phyloP scores from a whole-genome alignment of 2,888 invertebrate genomes.

The Allygus modestus region DNA sequence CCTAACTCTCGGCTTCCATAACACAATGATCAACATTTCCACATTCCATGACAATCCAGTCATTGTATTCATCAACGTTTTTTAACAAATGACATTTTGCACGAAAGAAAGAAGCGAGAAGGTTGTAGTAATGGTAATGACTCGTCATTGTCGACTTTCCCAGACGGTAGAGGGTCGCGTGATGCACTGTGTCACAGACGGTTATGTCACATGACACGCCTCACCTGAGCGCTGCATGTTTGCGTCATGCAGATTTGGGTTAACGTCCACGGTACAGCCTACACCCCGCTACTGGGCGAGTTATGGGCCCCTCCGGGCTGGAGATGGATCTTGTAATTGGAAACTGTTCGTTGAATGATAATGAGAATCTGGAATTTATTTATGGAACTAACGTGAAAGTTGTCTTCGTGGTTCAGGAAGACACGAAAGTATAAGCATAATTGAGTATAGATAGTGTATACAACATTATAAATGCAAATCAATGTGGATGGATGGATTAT shows the following conservation, averaged over 20 bases:
- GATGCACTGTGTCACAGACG: conserved; percentile 22
- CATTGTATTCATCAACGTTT: not conserved
- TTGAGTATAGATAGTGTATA: too few species aligned
- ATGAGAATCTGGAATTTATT: not conserved
- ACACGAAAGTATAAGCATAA: too few species aligned
- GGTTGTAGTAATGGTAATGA: conserved; percentile 39
- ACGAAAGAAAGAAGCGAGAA: conserved; percentile 5
- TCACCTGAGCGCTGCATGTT: not conserved
- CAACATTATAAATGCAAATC: too few species aligned
- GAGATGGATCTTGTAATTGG: not conserved
- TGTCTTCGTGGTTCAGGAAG: too few species aligned
- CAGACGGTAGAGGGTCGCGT: not conserved
- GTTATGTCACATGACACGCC: conserved; percentile 15
- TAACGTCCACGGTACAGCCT: not conserved
- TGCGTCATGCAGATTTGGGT: conserved; percentile 21
- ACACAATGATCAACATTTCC: not conserved
- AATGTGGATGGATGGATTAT: too few species aligned
- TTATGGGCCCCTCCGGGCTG: not conserved
- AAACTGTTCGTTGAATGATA: not conserved
- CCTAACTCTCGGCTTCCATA: not conserved
- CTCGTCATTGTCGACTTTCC: conserved; percentile 18
- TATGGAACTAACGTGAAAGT: not conserved
- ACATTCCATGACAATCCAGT: not conserved
- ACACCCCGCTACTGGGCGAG: not conserved
- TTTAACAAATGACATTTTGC: conserved; percentile 27